Evolutionary conservation across 1,140 invertebrate genomes (phyloP).

Genomic region (Drosophila neocordata): DNA sequence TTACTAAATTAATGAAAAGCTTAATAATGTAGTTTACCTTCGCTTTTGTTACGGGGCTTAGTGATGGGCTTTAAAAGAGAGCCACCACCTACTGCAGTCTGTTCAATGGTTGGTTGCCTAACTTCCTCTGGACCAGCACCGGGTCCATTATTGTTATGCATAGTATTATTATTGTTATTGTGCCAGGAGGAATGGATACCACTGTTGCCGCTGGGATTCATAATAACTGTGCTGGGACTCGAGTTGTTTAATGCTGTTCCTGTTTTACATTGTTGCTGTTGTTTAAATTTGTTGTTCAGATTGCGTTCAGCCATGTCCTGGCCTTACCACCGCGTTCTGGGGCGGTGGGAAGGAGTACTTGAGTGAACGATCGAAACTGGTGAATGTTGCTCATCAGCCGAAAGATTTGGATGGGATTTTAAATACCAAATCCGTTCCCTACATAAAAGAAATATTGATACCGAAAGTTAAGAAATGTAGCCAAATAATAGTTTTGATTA

Average conservation of each 20-base stretch:
- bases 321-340: not conserved
- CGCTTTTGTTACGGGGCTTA: constrained; percentile 51
- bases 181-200: constrained; percentile 7
- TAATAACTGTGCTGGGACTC: constrained; percentile 16
- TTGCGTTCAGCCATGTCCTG: constrained; percentile 5
- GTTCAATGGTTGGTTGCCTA: constrained; percentile 1
- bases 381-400: constrained; percentile 10
- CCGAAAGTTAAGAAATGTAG: not conserved
- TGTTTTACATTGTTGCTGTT: constrained; percentile 6
- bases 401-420: not conserved
- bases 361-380: not conserved
- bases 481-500: not conserved
- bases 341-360: not conserved
- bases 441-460: not conserved
- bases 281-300: constrained; percentile 11
- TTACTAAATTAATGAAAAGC: not conserved
- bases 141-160: constrained; percentile 11
- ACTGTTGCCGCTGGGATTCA: constrained; percentile 2
- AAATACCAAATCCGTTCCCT: not conserved
- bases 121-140: not conserved
- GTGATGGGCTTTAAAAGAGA: constrained; percentile 22
- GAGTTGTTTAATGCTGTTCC: not conserved
- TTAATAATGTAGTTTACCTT: constrained; percentile 35
- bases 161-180: constrained; percentile 18
- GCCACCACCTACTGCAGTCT: not conserved